Evolutionary conservation across 2,113 vertebrate genomes (phyloP), one percentile per base, ranked within the genome.

Genomic region (Spea multiplicata): DNA sequence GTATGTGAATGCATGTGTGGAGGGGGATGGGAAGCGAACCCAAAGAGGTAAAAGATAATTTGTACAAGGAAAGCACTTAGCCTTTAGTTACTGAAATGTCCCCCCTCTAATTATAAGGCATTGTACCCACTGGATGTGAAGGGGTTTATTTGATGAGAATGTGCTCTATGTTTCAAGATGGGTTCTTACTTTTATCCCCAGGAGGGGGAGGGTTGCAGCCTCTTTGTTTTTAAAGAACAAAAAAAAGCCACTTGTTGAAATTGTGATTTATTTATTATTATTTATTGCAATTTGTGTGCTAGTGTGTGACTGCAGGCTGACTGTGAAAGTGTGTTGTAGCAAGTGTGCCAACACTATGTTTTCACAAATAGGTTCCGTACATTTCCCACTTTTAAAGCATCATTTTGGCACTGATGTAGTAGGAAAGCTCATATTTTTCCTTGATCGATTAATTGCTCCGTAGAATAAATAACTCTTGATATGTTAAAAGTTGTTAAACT

Each of bases 31-130:
- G 67, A 62, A 57, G 47, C 30, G 30, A 30, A 30, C 30, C 30
- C 30, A 30, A 30, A 30, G 30, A 2, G 30, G 30, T 59, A 13
- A 66, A 59, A 65, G 50, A 44, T 7, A 49, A 10, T 13, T 69
- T 49, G 75, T 66, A 30, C 4, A 73, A 59, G 45, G 16, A 67
- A 80, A 80, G 78, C 71, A 80, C 78, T 80, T 80, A 68, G 55
- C 66, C 46, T 68, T 72, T 52, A 45, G 50, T 47, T 59, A 57
- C 8, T 65, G 16, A 65, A 46, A 61, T 73, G 45, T 59, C 55
- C 45, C n/a, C 44, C 44, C 45, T 48, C 14, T 14, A 47, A 59
- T 55, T 44, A 16, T 7, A 30, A 14, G 52, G n/a, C 55, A 49
- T 49, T 70, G 30, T 64, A 74, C 46, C 48, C 13, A 62, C 46